These are phyloP conservation scores for Watersipora subatra DNA, from an alignment of 1,140 invertebrate genomes.

Conservation along the genomic window DNA sequence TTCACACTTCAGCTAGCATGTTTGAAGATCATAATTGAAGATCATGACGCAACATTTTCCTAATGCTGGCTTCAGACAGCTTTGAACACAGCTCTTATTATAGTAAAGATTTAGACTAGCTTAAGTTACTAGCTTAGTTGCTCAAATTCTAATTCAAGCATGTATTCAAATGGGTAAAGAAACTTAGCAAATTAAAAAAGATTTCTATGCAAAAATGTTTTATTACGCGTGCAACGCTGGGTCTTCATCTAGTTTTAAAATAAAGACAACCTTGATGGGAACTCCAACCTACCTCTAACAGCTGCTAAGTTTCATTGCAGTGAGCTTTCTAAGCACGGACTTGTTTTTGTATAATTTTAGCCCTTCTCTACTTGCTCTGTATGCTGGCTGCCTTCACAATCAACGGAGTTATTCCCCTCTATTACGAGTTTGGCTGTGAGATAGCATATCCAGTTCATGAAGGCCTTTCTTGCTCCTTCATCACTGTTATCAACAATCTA, in stretches of 20 bases:
- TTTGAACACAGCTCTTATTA: too few species aligned
- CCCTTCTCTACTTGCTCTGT: background rate
- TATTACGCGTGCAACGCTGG: background rate
- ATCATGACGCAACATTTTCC: too few species aligned
- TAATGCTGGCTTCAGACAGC: too few species aligned
- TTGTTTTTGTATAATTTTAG: background rate
- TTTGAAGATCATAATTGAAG: too few species aligned
- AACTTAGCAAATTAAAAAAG: background rate
- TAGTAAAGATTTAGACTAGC: too few species aligned
- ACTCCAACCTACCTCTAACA: background rate
- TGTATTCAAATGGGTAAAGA: background rate
- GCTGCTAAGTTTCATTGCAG: background rate
- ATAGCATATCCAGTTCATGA: background rate
- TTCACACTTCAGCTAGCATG: too few species aligned
- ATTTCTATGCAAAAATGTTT: background rate
- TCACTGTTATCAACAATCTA: background rate
- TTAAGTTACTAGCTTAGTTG: too few species aligned
- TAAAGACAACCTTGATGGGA: background rate
- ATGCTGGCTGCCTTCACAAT: background rate
- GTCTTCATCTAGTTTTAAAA: too few species aligned
- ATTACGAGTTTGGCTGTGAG: background rate
- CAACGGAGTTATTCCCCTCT: background rate
- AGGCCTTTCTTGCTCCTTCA: background rate
- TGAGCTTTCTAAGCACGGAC: background rate
- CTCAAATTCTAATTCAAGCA: too few species aligned